Evolutionary conservation across 2,113 vertebrate genomes (phyloP).

Genomic region (Menidia beryllina): DNA sequence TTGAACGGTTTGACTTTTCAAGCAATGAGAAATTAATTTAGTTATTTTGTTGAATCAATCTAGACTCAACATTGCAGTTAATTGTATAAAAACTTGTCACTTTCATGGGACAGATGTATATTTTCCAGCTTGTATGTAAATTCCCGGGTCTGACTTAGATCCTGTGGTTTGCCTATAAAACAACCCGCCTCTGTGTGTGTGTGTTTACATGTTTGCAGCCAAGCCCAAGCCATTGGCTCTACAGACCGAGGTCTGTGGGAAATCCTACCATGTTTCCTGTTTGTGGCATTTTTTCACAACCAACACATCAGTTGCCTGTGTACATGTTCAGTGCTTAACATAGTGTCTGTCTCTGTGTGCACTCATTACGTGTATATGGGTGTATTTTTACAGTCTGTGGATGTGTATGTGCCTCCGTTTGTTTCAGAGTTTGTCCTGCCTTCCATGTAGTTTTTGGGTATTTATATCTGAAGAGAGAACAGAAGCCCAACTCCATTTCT

Average conservation of each 20-base stretch:
- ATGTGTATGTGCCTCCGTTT: conserved; percentile 4
- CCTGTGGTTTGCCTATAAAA: conserved; percentile 35
- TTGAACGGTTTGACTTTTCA: background rate
- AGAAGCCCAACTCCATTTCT: background rate
- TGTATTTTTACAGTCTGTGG: background rate
- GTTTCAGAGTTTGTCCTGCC: conserved; percentile 55
- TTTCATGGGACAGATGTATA: background rate
- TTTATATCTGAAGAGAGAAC: conserved; percentile 17
- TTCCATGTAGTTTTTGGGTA: conserved; percentile 60
- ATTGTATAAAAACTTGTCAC: background rate
- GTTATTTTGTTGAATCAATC: background rate
- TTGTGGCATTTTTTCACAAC: conserved; percentile 45
- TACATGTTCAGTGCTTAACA: conserved; percentile 16
- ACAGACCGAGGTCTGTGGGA: conserved; percentile 49
- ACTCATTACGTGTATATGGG: conserved; percentile 32
- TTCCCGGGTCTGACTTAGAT: conserved; percentile 40
- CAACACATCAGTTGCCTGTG: conserved; percentile 38
- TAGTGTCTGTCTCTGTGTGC: conserved; percentile 22
- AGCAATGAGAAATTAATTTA: background rate
- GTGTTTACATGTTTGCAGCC: conserved; percentile 61
- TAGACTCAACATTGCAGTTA: background rate
- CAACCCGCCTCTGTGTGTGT: conserved; percentile 42
- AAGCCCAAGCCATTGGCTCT: conserved; percentile 43
- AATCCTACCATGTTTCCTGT: conserved; percentile 71
- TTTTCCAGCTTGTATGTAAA: background rate